These are phyloP conservation scores for Masticophis lateralis DNA, from an alignment of 2,797 vertebrate species.

Conservation along the genomic window DNA sequence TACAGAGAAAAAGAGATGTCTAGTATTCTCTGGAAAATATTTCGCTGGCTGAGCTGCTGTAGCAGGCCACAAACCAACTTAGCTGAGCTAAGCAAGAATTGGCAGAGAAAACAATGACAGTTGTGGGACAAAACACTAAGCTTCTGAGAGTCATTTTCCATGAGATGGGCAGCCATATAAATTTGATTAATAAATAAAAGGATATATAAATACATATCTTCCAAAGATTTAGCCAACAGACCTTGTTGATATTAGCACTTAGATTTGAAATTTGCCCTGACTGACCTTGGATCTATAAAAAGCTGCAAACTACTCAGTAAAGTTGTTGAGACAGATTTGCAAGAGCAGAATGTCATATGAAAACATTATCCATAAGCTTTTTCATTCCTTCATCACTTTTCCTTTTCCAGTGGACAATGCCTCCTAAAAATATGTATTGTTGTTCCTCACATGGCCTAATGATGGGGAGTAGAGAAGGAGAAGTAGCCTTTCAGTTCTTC, in stretches of 20 bases:
- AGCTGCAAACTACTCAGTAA: background rate
- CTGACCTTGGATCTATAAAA: background rate
- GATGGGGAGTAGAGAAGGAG: background rate
- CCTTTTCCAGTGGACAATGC: background rate
- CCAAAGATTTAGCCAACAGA: background rate
- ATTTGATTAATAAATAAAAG: background rate
- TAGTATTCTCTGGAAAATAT: background rate
- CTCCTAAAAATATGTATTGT: background rate
- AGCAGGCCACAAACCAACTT: background rate
- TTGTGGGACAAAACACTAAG: background rate
- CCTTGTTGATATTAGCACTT: background rate
- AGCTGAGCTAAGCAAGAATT: background rate
- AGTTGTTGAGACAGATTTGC: background rate
- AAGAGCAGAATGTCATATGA: background rate
- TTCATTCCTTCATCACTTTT: background rate
- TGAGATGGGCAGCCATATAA: background rate
- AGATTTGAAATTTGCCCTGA: background rate
- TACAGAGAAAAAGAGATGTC: background rate
- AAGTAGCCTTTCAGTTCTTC: background rate
- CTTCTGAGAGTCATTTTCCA: background rate
- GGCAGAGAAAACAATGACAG: background rate
- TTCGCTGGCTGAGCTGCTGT: background rate
- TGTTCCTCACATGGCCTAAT: background rate
- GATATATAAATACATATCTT: background rate
- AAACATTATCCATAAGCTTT: background rate